A percentile compares a stretch with the other conserved stretches of the same genome.
phyloP scores from a whole-genome alignment of 2,888 invertebrate species.

The Odiellus spinosus region DNA sequence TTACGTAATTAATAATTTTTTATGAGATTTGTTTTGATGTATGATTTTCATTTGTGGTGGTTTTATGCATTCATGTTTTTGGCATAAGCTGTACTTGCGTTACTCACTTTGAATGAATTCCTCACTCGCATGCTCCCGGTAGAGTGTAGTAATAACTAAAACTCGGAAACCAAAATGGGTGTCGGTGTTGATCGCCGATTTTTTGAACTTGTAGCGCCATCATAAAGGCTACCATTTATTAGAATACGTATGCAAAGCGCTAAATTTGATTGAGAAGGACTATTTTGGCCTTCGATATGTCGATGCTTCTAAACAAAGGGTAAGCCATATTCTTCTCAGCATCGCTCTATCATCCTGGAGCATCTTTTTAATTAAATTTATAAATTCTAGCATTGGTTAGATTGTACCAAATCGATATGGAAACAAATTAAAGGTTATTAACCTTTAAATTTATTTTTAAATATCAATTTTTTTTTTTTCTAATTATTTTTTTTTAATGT shows the following conservation, averaged over 20 bases:
- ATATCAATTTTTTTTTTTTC: neutral
- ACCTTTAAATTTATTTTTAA: neutral
- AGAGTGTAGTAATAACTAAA: too few species aligned
- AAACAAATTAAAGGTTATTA: neutral
- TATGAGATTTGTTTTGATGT: too few species aligned
- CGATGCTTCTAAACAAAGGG: constrained; percentile 71
- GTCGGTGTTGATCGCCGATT: neutral
- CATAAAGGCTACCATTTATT: constrained; percentile 76
- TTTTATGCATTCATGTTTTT: too few species aligned
- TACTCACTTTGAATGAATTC: too few species aligned
- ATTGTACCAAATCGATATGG: neutral
- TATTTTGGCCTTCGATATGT: constrained; percentile 88
- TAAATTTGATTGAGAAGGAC: constrained; percentile 81
- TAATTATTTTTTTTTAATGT: neutral
- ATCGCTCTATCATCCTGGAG: too few species aligned
- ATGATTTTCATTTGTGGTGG: too few species aligned
- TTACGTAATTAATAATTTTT: too few species aligned
- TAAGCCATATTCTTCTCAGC: constrained; percentile 34
- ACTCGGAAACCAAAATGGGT: too few species aligned
- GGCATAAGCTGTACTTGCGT: too few species aligned
- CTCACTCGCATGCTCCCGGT: too few species aligned
- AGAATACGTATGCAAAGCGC: constrained; percentile 75
- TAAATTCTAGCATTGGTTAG: neutral
- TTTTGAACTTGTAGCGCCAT: constrained; percentile 51
- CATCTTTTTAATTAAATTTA: too few species aligned